Evolutionary conservation across 2,888 invertebrate genomes (phyloP).

Genomic region (Euclidia mi): DNA sequence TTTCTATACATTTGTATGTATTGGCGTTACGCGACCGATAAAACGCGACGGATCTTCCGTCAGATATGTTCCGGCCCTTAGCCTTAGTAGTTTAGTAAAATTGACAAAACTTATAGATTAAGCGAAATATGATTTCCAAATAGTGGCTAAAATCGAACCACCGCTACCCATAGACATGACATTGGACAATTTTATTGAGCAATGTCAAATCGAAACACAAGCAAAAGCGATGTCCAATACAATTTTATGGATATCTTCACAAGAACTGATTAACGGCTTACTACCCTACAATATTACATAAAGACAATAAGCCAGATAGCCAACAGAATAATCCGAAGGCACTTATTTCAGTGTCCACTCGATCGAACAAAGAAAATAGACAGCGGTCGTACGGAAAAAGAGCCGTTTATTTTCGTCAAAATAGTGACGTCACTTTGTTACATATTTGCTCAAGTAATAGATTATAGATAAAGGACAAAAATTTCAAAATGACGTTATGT

Average conservation of each 20-base stretch:
- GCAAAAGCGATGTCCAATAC: not conserved
- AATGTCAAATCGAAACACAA: too few relatives aligned
- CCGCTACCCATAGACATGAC: too few relatives aligned
- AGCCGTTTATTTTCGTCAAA: slow-evolving; percentile 15
- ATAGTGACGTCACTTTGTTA: slow-evolving; percentile 32
- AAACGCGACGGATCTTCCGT: too few relatives aligned
- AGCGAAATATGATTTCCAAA: too few relatives aligned
- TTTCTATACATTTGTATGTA: too few relatives aligned
- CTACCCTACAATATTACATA: slow-evolving; percentile 27
- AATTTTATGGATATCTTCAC: slow-evolving; percentile 23
- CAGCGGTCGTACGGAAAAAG: slow-evolving; percentile 13
- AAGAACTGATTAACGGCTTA: slow-evolving; percentile 15
- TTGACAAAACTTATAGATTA: too few relatives aligned
- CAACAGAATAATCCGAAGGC: slow-evolving; percentile 22
- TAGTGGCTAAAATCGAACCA: too few relatives aligned
- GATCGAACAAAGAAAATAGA: slow-evolving; percentile 22
- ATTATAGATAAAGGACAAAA: slow-evolving; percentile 44
- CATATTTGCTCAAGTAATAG: slow-evolving; percentile 56
- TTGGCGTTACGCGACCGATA: too few relatives aligned
- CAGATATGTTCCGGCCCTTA: too few relatives aligned
- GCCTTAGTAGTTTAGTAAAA: too few relatives aligned
- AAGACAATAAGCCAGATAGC: slow-evolving; percentile 28
- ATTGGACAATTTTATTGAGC: too few relatives aligned
- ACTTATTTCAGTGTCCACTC: slow-evolving; percentile 23
- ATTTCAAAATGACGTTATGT: slow-evolving; percentile 51